Evolutionary conservation across 2,113 vertebrate genomes (phyloP).

Genomic region (Platanista minor): DNA sequence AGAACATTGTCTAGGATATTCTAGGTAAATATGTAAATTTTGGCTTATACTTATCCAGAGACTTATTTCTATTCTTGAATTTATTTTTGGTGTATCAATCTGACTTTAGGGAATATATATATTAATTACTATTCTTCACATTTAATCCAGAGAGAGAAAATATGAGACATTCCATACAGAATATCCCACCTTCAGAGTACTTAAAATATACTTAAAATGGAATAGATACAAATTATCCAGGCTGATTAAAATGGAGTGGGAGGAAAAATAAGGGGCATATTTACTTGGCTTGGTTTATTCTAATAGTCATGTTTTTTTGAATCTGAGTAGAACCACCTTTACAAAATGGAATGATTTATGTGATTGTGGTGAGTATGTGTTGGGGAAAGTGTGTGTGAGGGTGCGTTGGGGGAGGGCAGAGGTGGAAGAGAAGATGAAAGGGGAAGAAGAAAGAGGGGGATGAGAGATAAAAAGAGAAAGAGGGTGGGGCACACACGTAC

Average conservation of each 20-base stretch:
- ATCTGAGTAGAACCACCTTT: constrained; percentile 76
- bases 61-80: constrained; percentile 10
- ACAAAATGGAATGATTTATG: constrained; percentile 58
- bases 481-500: neutral
- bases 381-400: neutral
- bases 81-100: neutral
- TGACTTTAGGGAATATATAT: neutral
- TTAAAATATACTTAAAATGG: neutral
- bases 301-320: neutral
- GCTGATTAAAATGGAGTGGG: neutral
- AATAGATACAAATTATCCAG: neutral
- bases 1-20: neutral
- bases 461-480: neutral
- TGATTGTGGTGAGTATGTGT: constrained; percentile 8
- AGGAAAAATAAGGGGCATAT: neutral
- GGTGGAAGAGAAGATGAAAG: neutral
- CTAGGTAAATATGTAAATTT: neutral
- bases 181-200: neutral
- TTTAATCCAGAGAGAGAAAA: neutral
- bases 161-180: neutral
- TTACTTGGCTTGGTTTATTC: neutral
- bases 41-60: neutral
- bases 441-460: neutral
- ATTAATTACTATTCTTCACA: neutral
- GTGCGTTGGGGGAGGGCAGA: neutral